Base-by-base conservation (phyloP, 2,797 vertebrate species). In the Carapus acus region DNA sequence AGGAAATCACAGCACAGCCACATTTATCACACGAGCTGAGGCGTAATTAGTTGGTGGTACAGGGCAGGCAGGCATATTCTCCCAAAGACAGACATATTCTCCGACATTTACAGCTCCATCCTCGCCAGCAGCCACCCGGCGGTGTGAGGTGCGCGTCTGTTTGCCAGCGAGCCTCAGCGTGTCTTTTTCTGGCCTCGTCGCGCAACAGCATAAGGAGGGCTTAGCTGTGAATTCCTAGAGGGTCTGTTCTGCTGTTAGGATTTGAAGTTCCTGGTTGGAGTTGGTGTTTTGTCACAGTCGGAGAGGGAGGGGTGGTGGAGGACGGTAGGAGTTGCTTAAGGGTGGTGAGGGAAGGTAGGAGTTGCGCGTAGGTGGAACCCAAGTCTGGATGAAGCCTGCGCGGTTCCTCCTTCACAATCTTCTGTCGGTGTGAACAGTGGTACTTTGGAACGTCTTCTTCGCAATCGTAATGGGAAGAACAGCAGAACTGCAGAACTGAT, bases 11-110 rank as follows among this genome's bases (percentile, higher is more conserved):
- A 63, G 57, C 45, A 43, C 38, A 63, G 62, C 36, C 45, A 69
- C 76, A 82, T 86, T 81, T 33, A 78, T 85, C 77, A 82, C 65
- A 16, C 23, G 43, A 62, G 58, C 44, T 69, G 58, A 73, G 79
- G 74, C 13, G 14, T 77, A 78, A 86, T 83, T 79, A 76, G 76
- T 54, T 61, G 69, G 63, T 69, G 68, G 57, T 62, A 37, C 73
- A 62, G n/a, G n/a, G n/a, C n/a, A n/a, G 67, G 67, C 67, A 58
- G 38, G 38, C 54, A 44, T 58, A 67, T 76, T 62, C 68, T 67
- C 64, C 50, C 13, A 36, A 42, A 42, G 49, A 71, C 73, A 73
- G 60, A 64, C 69, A 58, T 55, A 70, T 66, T 48, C 53, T 52
- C 34, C 65, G 52, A 65, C 65, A 64, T 69, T 71, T 75, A 82